Conservation (phyloP, 37 sponge, comb jelly and placozoan species). For the Axinella damicornis region DNA sequence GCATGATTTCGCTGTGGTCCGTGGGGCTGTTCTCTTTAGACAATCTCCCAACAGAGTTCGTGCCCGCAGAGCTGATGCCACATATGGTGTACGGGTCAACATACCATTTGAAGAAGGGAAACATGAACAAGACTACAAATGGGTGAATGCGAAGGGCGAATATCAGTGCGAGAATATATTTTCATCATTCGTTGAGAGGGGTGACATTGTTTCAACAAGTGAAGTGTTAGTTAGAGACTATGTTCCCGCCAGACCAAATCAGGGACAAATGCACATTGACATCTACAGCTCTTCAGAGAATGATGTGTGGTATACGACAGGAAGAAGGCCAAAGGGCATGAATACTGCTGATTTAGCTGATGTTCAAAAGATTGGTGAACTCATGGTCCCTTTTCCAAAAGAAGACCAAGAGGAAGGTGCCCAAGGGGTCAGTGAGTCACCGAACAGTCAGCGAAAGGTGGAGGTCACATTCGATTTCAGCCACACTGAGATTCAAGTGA, state of each 20-base stretch:
- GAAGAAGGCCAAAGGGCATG: too few species aligned
- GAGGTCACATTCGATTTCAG: constrained; percentile 44
- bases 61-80: constrained; percentile 39
- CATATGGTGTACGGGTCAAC: constrained; percentile 17
- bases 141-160: too few species aligned
- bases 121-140: constrained; percentile 3
- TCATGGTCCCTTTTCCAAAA: neutral
- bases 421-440: neutral
- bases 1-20: constrained; percentile 13
- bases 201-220: neutral
- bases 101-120: neutral
- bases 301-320: neutral
- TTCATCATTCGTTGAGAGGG: constrained; percentile 1
- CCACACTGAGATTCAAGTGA: constrained; percentile 60
- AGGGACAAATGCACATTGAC: neutral
- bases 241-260: neutral
- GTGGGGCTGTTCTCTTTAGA: constrained; percentile 36
- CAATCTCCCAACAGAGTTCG: constrained; percentile 9
- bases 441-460: constrained; percentile 4
- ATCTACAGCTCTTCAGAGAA: neutral
- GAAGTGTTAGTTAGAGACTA: neutral
- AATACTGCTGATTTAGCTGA: too few species aligned
- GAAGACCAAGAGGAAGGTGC: too few species aligned
- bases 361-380: neutral
- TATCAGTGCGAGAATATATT: constrained; percentile 8